Conservation (phyloP, 2,113 vertebrate genomes). For the Atherinomorus stipes region DNA sequence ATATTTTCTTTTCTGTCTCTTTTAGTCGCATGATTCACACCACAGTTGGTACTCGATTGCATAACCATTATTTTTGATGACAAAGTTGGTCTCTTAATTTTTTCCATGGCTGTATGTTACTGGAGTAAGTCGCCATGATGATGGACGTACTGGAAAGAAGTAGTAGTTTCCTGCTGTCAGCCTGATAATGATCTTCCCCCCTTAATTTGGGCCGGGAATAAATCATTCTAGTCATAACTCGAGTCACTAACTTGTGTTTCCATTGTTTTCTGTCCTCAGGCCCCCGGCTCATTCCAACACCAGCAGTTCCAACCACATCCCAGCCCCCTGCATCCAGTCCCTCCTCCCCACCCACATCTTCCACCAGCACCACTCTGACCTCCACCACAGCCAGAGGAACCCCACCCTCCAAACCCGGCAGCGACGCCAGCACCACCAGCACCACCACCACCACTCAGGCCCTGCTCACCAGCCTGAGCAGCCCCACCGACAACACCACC, state of each 20-base stretch:
- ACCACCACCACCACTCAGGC: slow-evolving; percentile 82
- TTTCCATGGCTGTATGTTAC: too few relatives aligned
- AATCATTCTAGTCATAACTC: too few relatives aligned
- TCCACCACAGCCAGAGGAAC: slow-evolving; percentile 41
- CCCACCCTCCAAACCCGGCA: slow-evolving; percentile 45
- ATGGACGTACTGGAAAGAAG: too few relatives aligned
- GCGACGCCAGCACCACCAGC: slow-evolving; percentile 69
- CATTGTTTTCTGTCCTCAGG: slow-evolving; percentile 54
- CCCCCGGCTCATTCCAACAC: slow-evolving; percentile 40
- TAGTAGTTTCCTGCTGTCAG: too few relatives aligned
- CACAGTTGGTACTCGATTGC: too few relatives aligned
- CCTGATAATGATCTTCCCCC: too few relatives aligned
- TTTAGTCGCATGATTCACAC: too few relatives aligned
- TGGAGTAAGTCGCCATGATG: too few relatives aligned
- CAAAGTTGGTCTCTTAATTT: too few relatives aligned
- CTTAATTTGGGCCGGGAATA: too few relatives aligned
- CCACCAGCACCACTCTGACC: slow-evolving; percentile 69
- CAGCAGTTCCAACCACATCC: slow-evolving; percentile 38
- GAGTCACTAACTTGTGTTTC: background rate
- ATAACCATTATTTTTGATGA: too few relatives aligned
- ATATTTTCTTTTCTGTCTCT: too few relatives aligned
- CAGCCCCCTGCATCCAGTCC: slow-evolving; percentile 12
- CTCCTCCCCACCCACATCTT: slow-evolving; percentile 36
- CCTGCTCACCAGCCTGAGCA: slow-evolving; percentile 79
- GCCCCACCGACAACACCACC: slow-evolving; percentile 89